A percentile compares a stretch with the other conserved stretches of the same genome.
phyloP scores from a whole-genome alignment of 1,140 invertebrate genomes.

The Drosophila arawakana region DNA sequence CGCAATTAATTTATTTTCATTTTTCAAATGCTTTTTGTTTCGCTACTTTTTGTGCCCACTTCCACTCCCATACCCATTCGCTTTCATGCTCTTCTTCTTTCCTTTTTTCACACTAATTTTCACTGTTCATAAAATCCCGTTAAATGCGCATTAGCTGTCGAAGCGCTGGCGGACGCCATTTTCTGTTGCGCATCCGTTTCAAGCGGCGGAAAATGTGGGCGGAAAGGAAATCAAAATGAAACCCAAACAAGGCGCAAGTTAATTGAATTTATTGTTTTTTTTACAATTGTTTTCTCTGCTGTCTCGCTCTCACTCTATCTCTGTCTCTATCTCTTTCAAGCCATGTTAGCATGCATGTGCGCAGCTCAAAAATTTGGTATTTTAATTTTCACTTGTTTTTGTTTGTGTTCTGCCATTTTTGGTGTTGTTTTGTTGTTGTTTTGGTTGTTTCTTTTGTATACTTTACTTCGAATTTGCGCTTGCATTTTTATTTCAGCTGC shows the following conservation, averaged over 20 bases:
- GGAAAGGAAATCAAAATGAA: conserved; percentile 43
- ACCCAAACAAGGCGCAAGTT: conserved; percentile 46
- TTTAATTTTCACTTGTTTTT: conserved; percentile 50
- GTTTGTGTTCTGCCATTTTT: conserved; percentile 11
- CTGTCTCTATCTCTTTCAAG: conserved; percentile 7
- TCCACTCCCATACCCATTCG: no score
- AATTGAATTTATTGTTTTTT: conserved; percentile 58
- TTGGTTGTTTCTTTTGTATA: conserved; percentile 1
- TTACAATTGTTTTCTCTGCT: conserved; percentile 1
- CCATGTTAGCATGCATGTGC: conserved; percentile 36
- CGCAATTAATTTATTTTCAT: conserved; percentile 43
- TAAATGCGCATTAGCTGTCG: conserved; percentile 43
- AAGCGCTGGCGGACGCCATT: conserved; percentile 14
- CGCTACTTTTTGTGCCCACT: neutral
- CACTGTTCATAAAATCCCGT: conserved; percentile 33
- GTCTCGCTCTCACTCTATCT: neutral
- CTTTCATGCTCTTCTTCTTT: neutral
- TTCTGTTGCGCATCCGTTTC: conserved; percentile 5
- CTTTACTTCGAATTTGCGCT: conserved; percentile 10
- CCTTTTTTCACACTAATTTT: conserved; percentile 19
- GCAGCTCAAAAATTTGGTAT: conserved; percentile 37
- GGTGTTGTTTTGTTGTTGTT: conserved; percentile 17
- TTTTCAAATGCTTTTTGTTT: conserved; percentile 19
- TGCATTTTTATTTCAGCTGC: conserved; percentile 28
- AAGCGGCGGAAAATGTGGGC: neutral